Percentiles rank a stretch among this genome's conserved stretches.
phyloP scores from a whole-genome alignment of 2,888 invertebrate species.

The Cantharis rufa region DNA sequence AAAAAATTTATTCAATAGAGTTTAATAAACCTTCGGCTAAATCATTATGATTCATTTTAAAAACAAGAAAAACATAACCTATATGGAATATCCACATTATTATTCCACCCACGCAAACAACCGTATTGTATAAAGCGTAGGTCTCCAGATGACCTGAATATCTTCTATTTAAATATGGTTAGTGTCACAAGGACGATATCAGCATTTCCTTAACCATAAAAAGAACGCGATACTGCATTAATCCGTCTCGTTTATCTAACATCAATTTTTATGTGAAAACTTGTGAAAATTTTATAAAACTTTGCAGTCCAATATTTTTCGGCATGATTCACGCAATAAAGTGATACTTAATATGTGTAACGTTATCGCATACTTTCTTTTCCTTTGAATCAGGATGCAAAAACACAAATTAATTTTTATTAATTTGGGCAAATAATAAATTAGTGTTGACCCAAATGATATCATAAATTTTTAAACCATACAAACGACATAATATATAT shows the following conservation, averaged over 20 bases:
- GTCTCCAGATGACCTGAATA: slow-evolving; percentile 18
- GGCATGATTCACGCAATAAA: neutral
- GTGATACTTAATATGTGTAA: no score
- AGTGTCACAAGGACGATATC: slow-evolving; percentile 16
- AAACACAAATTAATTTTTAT: neutral
- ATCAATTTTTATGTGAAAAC: neutral
- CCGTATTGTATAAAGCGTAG: slow-evolving; percentile 11
- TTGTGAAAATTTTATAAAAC: neutral
- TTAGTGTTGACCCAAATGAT: neutral
- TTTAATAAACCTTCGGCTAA: neutral
- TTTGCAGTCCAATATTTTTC: neutral
- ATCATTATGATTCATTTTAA: neutral
- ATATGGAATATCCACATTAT: slow-evolving; percentile 9
- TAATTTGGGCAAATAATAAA: neutral
- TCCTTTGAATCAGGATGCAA: neutral
- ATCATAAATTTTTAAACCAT: neutral
- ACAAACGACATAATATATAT: no score
- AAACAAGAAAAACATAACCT: neutral
- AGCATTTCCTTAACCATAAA: neutral
- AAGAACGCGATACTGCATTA: neutral
- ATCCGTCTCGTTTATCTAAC: neutral
- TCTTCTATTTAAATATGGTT: slow-evolving; percentile 9
- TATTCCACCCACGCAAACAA: slow-evolving; percentile 18
- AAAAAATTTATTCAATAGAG: neutral
- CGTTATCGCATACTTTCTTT: neutral